Base-by-base conservation (phyloP, 2,888 invertebrate species). In the Notodonta dromedarius region DNA sequence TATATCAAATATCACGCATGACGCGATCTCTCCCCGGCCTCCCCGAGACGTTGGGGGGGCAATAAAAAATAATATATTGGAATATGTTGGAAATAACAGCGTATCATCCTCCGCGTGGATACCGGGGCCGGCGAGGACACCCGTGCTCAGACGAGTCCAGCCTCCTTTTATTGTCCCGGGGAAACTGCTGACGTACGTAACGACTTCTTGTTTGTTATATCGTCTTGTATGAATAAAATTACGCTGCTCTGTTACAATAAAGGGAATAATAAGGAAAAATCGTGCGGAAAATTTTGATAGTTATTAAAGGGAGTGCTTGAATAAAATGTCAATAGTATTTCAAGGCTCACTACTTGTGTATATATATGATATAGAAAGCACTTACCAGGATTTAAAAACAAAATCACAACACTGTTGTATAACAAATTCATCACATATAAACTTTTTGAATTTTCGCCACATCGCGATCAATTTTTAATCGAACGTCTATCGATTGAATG, bases 51-150 rank as follows among this genome's bases (percentile, higher is more conserved):
- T 59, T 66, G 85, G 87, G 89, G 82, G 85, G 89, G 93, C 91
- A 93, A 94, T 94, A 94, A 94, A 94, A 94, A 94, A 94, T 94
- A 94, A 94, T 94, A 94, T 94, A 94, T 94, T 93, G 94, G 94
- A 94, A 94, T 94, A 93, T 94, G 94, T 92, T 94, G 93, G 91
- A 91, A 93, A 93, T 94, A 94, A 94, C 93, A 91, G 89, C 87
- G 93, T 93, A 93, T 92, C 91, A 93, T 93, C 89, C 89, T 90
- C 87, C 79, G 83, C 88, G 79, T 85, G 88, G 89, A 87, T 88
- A 85, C 87, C 82, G 80, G 78, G 74, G 79, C 42, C 55, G 40
- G 76, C 66, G 82, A 86, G 89, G 90, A 88, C 89, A 88, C 88
- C 89, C 85, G 85, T 84, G 81, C 84, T 84, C 82, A 88, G 88